Evolutionary conservation across 2,113 vertebrate genomes (phyloP).

Genomic region (Cottus gobio): DNA sequence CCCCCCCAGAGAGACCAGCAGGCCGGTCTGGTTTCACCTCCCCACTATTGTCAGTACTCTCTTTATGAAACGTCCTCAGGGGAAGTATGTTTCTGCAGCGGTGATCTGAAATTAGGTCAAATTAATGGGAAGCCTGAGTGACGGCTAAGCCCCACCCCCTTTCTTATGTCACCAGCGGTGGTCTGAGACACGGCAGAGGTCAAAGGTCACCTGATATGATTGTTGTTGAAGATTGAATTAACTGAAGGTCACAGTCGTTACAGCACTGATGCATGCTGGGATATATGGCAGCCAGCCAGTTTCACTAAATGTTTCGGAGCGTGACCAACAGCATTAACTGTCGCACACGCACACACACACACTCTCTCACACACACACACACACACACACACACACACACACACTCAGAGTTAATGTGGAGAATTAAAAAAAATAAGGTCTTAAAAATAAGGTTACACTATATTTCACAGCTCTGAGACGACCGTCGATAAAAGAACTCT

Average conservation of each 20-base stretch:
- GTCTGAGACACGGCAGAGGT: neutral
- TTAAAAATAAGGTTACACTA: neutral
- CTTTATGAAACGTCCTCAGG: neutral
- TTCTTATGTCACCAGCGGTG: neutral
- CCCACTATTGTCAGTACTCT: neutral
- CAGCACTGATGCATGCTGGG: constrained; percentile 28
- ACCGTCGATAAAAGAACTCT: neutral
- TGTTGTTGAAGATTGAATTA: constrained; percentile 16
- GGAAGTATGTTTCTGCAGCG: neutral
- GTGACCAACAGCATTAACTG: constrained; percentile 3
- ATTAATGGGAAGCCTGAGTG: no score
- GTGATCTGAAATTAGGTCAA: neutral
- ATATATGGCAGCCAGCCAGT: constrained; percentile 30
- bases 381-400: constrained; percentile 1
- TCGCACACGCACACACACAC: constrained; percentile 14
- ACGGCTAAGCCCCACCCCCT: neutral
- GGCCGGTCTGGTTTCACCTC: neutral
- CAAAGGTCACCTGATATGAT: constrained; percentile 21
- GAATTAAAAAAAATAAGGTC: no score
- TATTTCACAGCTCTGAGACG: neutral
- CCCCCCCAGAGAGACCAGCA: neutral
- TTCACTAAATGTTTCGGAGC: neutral
- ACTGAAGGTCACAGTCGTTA: constrained; percentile 29
- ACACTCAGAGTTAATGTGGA: neutral
- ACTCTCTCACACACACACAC: neutral